These are phyloP conservation scores for Threskiornis aethiopicus DNA, from an alignment of 2,797 vertebrate genomes.

Conservation along the genomic window DNA sequence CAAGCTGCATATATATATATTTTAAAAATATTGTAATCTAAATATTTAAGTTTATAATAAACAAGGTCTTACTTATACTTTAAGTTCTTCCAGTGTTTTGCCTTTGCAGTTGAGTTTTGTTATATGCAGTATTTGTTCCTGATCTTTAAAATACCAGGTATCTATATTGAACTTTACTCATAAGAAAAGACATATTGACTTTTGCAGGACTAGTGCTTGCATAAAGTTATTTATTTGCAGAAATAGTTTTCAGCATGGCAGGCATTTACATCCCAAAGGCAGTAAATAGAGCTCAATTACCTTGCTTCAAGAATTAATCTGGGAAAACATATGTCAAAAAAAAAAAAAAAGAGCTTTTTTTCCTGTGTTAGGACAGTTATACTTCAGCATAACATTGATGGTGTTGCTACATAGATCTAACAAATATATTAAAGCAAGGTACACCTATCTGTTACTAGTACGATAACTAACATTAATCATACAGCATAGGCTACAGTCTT, in stretches of 20 bases:
- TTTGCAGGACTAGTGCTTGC: neutral
- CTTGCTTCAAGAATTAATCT: neutral
- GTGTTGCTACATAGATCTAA: neutral
- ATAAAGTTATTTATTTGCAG: neutral
- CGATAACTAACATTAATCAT: neutral
- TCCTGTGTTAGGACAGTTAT: neutral
- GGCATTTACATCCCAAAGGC: neutral
- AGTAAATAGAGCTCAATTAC: neutral
- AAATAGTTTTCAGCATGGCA: neutral
- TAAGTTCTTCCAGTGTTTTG: neutral
- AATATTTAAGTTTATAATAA: neutral
- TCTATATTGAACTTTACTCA: neutral
- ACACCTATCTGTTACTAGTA: neutral
- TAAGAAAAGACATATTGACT: neutral
- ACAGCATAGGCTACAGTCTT: neutral
- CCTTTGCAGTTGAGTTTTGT: neutral
- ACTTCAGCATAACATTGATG: neutral
- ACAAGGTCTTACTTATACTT: neutral
- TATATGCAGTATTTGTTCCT: neutral
- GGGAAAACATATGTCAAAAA: neutral
- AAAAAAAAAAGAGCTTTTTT: neutral
- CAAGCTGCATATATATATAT: neutral
- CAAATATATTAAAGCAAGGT: neutral
- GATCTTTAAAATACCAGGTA: neutral
- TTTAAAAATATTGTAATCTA: neutral